Conservation (phyloP, 1,140 invertebrate species). For the Riptortus pedestris region DNA sequence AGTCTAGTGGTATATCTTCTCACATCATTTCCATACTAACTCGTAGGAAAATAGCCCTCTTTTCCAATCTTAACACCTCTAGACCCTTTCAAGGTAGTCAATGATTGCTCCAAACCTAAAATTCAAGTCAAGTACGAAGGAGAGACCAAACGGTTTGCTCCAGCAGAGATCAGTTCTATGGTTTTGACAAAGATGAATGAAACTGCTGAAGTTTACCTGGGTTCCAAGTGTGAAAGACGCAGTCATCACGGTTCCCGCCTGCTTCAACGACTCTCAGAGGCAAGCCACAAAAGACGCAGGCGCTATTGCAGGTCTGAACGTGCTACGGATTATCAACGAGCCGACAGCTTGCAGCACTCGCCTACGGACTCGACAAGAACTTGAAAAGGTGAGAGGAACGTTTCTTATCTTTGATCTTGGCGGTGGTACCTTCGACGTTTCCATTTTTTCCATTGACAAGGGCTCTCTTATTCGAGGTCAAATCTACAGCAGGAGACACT, state of each 20-base stretch:
- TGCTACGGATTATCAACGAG: constrained; percentile 70
- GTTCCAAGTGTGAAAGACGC: constrained; percentile 39
- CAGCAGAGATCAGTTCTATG: constrained; percentile 82
- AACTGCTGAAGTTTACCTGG: constrained; percentile 46
- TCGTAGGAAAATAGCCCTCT: no score
- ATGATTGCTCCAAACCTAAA: constrained; percentile 60
- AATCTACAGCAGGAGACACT: no score
- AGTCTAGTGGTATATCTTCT: no score
- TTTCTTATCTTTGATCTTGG: no score
- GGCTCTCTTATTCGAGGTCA: no score
- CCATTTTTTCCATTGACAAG: no score
- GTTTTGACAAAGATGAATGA: no score
- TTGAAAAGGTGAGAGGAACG: constrained; percentile 61
- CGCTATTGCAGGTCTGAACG: no score
- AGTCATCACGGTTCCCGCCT: constrained; percentile 54
- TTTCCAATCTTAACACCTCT: no score
- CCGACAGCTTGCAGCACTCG: constrained; percentile 63
- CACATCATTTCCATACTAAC: no score
- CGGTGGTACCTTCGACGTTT: constrained; percentile 63
- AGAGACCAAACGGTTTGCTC: constrained; percentile 61
- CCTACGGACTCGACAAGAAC: constrained; percentile 67
- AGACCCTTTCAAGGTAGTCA: constrained; percentile 64
- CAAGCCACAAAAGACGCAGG: no score
- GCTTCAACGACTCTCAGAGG: no score
- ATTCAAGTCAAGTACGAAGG: constrained; percentile 65